Base-by-base conservation (phyloP, 23 tunicate genomes). In the Ascidia mentula region DNA sequence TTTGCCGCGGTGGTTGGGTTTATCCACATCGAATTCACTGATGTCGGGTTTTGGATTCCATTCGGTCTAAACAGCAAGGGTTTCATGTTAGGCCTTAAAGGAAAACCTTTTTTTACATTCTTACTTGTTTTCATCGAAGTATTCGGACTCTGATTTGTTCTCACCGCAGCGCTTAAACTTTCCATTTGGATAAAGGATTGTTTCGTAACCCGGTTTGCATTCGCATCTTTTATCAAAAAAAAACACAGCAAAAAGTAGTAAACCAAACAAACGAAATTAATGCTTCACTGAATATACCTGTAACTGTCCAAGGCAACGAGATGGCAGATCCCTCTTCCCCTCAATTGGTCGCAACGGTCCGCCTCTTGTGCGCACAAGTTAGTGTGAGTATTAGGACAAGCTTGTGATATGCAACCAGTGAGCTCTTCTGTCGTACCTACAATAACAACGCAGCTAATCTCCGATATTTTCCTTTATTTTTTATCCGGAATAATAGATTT, bases 291-390 rank as follows among this genome's bases (percentile, higher is more conserved):
- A 33, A 31, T 37, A 32, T 71, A 77, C 82, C 31, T 40, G 83
- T 78, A 85, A 1, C 32, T 78, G 22, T 78, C 72, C 3, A 77
- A 20, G 4, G 78, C 28, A 0, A 40, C 35, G 12, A 79, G 45
- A 65, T 84, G 60, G 36, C 95, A 89, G 2, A 42, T 45, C 32
- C 95, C 95, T 40, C 84, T 73, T n/a, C 85, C 88, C n/a, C 87
- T 60, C 0, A 74, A 40, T 40, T 89, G 95, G 40, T 89, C 95
- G 31, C 95, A 89, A 60, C 89, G 72, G 85, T 89, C 95, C 18
- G 76, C 75, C 32, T 35, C 69, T 7, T 35, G 35, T 12, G 81
- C 20, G 45, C 95, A 89, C 24, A 76, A 38, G 77, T 75, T 34
- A 18, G 71, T 69, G 38, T 82, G 36, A 46, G 77, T 69, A 38